Evolutionary conservation across 1,140 invertebrate species (phyloP), one percentile per base, ranked within the genome.

Genomic region (Sitobion miscanthi): DNA sequence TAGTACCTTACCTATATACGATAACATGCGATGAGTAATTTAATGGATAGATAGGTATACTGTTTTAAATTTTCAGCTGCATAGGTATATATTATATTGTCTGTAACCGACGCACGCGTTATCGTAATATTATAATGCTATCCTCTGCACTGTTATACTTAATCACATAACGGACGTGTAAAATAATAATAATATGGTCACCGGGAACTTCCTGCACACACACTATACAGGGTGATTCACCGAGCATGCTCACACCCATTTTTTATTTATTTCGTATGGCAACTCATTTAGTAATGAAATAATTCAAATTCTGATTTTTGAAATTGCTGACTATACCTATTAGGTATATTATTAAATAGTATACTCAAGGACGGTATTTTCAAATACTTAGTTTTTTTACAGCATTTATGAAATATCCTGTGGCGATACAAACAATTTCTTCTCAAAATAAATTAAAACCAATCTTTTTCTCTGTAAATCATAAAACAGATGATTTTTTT

Each of bases 111-210:
- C 62, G 4, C 30, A n/a, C 30, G 62, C 62, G 62, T 77, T 77
- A 77, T 77, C n/a, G n/a, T 77, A 17, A n/a, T n/a, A 69, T n/a
- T 69, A 77, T 69, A 69, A 69, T 69, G 30, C n/a, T 77, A 77
- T 77, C 62, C 62, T 77, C n/a, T n/a, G n/a, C 14, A 77, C 30
- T 77, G 62, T n/a, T 77, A 77, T 77, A 77, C 62, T 17, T 77
- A 77, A 77, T 77, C 62, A 77, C n/a, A n/a, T n/a, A 77, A 77
- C 62, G 62, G 62, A 77, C 62, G 62, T 77, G n/a, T 77, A 35
- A n/a, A 77, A 77, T 77, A 69, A 69, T 52, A 52, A 52, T 69
- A 77, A 77, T 77, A 77, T 77, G n/a, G 62, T 77, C 62, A 77
- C 11, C n/a, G 30, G 11, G 14, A 77, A 77, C 62, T 77, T 77